phyloP scores from a whole-genome alignment of 2,888 invertebrate genomes.

The Rotaria macrura region DNA sequence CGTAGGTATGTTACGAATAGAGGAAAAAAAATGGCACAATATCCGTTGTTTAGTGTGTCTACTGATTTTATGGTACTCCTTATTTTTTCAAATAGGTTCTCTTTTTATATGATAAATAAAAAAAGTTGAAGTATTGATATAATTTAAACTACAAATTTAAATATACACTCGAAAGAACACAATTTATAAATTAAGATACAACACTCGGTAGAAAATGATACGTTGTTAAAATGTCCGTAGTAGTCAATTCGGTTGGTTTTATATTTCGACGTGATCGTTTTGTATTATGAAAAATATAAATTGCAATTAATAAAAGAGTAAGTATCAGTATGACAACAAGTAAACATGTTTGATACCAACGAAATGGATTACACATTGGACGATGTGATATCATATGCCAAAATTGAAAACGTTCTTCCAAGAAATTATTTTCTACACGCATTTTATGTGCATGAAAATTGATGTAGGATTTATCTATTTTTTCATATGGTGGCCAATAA shows the following conservation, averaged over 20 bases:
- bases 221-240: neutral
- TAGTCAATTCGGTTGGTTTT: neutral
- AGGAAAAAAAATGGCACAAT: neutral
- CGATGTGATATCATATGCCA: neutral
- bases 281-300: neutral
- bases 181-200: neutral
- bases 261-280: slow-evolving; percentile 11
- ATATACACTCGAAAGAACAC: neutral
- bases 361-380: neutral
- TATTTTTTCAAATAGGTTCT: neutral
- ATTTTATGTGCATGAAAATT: neutral
- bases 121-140: neutral
- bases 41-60: neutral
- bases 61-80: neutral
- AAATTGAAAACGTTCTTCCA: slow-evolving; percentile 9
- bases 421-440: neutral
- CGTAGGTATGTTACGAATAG: neutral
- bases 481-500: neutral
- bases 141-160: neutral
- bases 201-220: slow-evolving; percentile 16
- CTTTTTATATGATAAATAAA: neutral
- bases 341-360: neutral
- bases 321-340: neutral
- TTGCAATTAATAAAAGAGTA: neutral
- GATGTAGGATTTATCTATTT: neutral